Evolutionary conservation across 2,888 invertebrate genomes (phyloP).

Genomic region (Autographa pulchrina): DNA sequence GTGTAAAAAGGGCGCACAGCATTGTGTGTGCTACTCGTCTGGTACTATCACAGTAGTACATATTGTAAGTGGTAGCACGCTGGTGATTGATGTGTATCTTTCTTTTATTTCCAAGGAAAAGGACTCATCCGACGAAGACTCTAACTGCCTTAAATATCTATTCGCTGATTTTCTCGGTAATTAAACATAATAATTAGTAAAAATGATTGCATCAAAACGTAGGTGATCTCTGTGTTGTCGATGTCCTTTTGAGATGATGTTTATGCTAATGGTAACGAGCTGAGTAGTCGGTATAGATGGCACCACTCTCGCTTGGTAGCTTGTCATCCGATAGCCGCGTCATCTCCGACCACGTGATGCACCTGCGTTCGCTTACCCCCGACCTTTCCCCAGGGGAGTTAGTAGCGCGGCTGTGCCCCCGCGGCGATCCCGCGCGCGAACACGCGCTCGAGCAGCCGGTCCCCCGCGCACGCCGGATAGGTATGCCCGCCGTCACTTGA

Average conservation of each 20-base stretch:
- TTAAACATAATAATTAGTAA: slow-evolving; percentile 62
- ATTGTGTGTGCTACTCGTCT: slow-evolving; percentile 30
- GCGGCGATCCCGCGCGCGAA: slow-evolving; percentile 53
- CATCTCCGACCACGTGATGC: slow-evolving; percentile 33
- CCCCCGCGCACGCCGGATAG: slow-evolving; percentile 32
- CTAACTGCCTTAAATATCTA: slow-evolving; percentile 93
- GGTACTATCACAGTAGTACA: slow-evolving; percentile 38
- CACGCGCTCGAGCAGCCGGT: slow-evolving; percentile 37
- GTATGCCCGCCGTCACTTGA: slow-evolving; percentile 27
- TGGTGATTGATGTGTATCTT: slow-evolving; percentile 76
- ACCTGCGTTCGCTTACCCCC: slow-evolving; percentile 56
- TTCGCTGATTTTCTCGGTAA: slow-evolving; percentile 92
- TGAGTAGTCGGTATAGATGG: slow-evolving; percentile 70
- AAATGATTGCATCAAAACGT: slow-evolving; percentile 71
- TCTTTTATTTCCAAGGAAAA: slow-evolving; percentile 83
- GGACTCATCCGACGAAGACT: slow-evolving; percentile 88
- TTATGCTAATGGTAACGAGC: slow-evolving; percentile 68
- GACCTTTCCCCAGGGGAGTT: slow-evolving; percentile 81
- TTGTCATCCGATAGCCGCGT: slow-evolving; percentile 34
- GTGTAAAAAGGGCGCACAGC: slow-evolving; percentile 66
- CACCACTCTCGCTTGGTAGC: slow-evolving; percentile 62
- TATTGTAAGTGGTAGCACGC: slow-evolving; percentile 44
- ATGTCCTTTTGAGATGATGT: slow-evolving; percentile 76
- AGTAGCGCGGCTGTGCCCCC: slow-evolving; percentile 78
- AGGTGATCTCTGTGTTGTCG: slow-evolving; percentile 85